phyloP scores from a whole-genome alignment of 2,888 invertebrate species.

The Metallyticus violacea region DNA sequence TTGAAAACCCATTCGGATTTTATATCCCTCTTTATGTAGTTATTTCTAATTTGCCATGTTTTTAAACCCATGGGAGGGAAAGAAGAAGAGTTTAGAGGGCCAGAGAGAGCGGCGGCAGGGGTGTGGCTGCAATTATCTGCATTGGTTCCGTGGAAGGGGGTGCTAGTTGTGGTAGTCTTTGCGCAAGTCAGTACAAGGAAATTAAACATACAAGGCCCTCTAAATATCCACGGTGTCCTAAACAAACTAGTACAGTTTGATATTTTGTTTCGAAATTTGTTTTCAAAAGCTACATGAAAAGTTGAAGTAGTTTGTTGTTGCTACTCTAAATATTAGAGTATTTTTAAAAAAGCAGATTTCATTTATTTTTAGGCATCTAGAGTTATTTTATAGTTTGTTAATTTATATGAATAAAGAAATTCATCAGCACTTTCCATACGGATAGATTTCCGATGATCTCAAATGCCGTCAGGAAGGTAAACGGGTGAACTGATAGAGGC shows the following conservation, averaged over 20 bases:
- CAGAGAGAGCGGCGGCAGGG: too few species aligned
- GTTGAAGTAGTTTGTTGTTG: too few species aligned
- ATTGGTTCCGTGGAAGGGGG: neutral
- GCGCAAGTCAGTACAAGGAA: neutral
- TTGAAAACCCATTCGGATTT: neutral
- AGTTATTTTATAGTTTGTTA: too few species aligned
- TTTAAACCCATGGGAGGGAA: neutral
- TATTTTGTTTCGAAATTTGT: neutral
- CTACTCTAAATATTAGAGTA: neutral
- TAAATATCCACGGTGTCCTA: neutral
- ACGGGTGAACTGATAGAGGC: too few species aligned
- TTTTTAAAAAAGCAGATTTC: too few species aligned
- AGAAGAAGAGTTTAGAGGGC: too few species aligned
- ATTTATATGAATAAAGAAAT: too few species aligned
- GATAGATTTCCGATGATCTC: too few species aligned
- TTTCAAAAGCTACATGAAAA: neutral
- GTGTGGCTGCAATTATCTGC: neutral
- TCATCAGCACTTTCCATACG: too few species aligned
- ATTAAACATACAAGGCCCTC: neutral
- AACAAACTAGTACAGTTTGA: neutral
- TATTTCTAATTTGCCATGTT: neutral
- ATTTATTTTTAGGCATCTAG: too few species aligned
- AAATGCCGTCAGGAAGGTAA: too few species aligned
- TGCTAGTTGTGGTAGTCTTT: too few species aligned
- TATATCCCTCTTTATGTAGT: neutral